Percentiles rank a stretch among this genome's conserved stretches.
Conservation (phyloP, 2,797 vertebrate genomes). For the Enteromius afrohamiltoni region DNA sequence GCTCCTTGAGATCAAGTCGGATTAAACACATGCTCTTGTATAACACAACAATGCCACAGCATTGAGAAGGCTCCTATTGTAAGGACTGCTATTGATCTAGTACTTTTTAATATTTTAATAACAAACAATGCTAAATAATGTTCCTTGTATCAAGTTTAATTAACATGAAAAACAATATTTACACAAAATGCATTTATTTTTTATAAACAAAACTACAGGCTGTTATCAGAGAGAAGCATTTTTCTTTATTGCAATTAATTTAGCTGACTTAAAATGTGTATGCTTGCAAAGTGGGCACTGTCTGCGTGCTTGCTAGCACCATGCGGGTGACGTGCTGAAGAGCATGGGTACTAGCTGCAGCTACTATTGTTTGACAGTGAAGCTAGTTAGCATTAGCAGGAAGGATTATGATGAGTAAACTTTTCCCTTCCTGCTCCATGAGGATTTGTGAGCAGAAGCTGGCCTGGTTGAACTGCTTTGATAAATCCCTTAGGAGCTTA, state of each 20-base stretch:
- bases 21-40: conserved; percentile 56
- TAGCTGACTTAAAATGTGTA: neutral
- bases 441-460: conserved; percentile 40
- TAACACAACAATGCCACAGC: conserved; percentile 47
- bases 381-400: conserved; percentile 42
- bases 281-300: too few species aligned
- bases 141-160: neutral
- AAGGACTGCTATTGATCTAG: neutral
- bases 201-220: too few species aligned
- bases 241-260: neutral
- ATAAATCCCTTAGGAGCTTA: conserved; percentile 43
- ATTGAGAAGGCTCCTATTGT: conserved; percentile 2
- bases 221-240: neutral
- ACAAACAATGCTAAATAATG: conserved; percentile 31
- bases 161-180: neutral
- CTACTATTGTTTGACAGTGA: conserved; percentile 14
- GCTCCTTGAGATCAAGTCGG: conserved; percentile 46
- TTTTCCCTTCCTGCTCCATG: conserved; percentile 47
- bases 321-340: conserved; percentile 7
- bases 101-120: conserved; percentile 43
- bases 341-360: neutral
- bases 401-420: conserved; percentile 59
- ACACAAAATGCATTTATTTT: neutral
- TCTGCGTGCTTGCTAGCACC: neutral
- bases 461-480: conserved; percentile 37